These are phyloP conservation scores for Vespertilio murinus DNA, from an alignment of 2,797 vertebrate species.

Conservation along the genomic window DNA sequence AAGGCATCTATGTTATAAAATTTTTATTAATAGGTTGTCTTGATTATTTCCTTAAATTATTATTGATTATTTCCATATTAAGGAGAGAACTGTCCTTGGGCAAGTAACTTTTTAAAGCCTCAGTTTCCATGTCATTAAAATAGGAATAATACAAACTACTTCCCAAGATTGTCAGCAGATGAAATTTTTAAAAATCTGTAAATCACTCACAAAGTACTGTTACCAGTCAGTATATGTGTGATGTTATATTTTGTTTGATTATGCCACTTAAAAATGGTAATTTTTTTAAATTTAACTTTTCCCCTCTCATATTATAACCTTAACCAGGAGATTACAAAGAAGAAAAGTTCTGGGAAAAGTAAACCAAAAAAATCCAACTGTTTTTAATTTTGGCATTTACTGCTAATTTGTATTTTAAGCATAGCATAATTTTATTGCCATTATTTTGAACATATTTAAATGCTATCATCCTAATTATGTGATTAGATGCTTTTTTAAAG, in stretches of 20 bases:
- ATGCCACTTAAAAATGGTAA: background rate
- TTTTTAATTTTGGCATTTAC: background rate
- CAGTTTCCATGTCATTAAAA: background rate
- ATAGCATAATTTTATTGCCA: background rate
- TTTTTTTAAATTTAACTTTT: background rate
- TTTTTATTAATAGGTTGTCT: background rate
- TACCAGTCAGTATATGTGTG: background rate
- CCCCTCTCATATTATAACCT: background rate
- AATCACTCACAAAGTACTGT: background rate
- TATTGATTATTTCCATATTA: background rate
- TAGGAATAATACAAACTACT: background rate
- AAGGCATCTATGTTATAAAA: background rate
- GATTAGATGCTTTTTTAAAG: background rate
- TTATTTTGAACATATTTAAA: constrained; percentile 38
- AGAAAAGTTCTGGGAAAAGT: background rate
- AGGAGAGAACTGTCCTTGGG: background rate
- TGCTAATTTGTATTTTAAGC: constrained; percentile 11
- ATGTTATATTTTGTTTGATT: background rate
- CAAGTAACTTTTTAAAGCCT: background rate
- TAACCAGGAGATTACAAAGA: background rate
- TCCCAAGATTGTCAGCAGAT: background rate
- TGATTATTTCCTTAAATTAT: background rate
- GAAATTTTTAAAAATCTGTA: background rate
- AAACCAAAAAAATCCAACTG: background rate
- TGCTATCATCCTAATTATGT: background rate